Base-by-base conservation (phyloP, 2,113 vertebrate genomes). In the Heptranchias perlo region DNA sequence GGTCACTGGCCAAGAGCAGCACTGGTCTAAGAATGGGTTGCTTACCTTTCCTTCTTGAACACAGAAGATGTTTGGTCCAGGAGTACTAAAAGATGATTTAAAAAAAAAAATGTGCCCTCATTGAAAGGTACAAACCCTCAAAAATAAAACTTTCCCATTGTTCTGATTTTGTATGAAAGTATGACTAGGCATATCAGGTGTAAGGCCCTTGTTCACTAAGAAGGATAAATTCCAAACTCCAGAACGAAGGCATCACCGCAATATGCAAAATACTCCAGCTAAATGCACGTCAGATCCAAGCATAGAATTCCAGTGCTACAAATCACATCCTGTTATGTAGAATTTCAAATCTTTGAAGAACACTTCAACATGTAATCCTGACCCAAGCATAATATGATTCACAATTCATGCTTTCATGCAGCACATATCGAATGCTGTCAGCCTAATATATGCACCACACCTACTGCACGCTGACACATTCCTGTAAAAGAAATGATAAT, bases 341-440 rank as follows among this genome's bases (percentile, higher is more conserved):
- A 87, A 87, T 54, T 52, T 87, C 84, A 87, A 87, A 52, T 86
- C 49, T 87, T 87, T 87, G 84, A 87, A 93, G 35, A 92, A 35
- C 25, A 61, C 52, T 92, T 92, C 14, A 62, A 64, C 54, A 52
- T 64, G 21, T 93, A 62, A 93, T 93, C 49, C 84, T 93, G 61
- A 64, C 61, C 58, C 91, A 93, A 93, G 61, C 91, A 93, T 39
- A 62, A 61, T 64, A 62, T 93, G 8, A 61, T 93, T 91, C 87
- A 52, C 49, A 31, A 54, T 54, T 93, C 91, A 21, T 62, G 61
- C 61, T 64, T 64, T 93, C 91, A 61, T 44, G 61, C 52, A 28
- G 25, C 23, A 58, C 47, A 31, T 52, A 54, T 28, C 21, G 91
- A n/a, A 93, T 62, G 52, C 54, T 31, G 49, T 4, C 23, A 91